Evolutionary conservation across 1,140 invertebrate genomes (phyloP), one percentile per base, ranked within the genome.

Genomic region (Philopotamus ludificatus): DNA sequence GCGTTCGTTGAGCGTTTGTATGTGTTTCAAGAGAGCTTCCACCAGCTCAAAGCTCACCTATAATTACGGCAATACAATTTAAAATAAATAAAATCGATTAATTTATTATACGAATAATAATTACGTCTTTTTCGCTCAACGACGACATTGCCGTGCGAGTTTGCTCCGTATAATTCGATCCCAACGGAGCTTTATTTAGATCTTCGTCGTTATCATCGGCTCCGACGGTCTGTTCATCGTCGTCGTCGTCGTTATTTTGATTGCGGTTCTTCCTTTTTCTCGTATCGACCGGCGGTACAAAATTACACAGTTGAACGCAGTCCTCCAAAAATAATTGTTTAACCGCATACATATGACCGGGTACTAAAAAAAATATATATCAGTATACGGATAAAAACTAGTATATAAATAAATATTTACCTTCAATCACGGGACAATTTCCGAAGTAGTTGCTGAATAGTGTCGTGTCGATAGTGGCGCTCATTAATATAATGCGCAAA

Each of bases 401-500:
- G n/a, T n/a, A n/a, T n/a, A n/a, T n/a, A 66, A 60, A 57, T 76
- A 75, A 64, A 77, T 75, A 66, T 20, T 4, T 59, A 68, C 62
- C 53, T 66, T 70, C 65, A 15, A 85, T 75, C 0, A 93, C 87
- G 0, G 92, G 93, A 77, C 94, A 95, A 63, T 90, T 83, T 59
- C 90, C 90, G 77, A 99, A 99, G 77, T 99, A 99, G 9, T 88
- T 81, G 1, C 88, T 86, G 76, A 99, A 99, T 0, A 97, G 81
- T 0, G 89, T 86, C 0, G 92, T 94, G 72, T 97, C 94, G 60
- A 99, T 93, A 0, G 97, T 97, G 2, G 97, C 97, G 3, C 95
- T 98, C 96, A 99, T 99, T 18, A 99, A 83, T 71, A 99, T 94
- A 3, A 99, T 85, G 61, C 93, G 84, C 10, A 98, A 74, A 72